Conservation (phyloP, 2,113 vertebrate species). For the Podiceps cristatus region DNA sequence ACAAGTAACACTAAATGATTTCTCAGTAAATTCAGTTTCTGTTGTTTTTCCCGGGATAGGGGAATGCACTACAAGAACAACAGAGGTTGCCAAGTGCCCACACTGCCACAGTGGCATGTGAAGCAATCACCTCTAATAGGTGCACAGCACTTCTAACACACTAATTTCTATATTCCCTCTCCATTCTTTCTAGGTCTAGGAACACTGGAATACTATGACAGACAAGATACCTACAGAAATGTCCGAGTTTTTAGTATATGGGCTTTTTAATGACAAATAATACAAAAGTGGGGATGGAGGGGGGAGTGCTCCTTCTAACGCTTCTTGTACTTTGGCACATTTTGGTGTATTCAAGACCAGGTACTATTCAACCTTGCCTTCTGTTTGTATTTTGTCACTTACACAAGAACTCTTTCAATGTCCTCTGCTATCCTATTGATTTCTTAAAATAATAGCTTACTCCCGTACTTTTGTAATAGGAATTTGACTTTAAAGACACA, state of each 20-base stretch:
- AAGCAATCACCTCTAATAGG: neutral
- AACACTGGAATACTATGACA: neutral
- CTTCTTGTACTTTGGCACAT: neutral
- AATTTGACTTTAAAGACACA: neutral
- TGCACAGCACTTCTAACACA: neutral
- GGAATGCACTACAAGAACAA: neutral
- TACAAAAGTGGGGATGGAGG: fast-evolving
- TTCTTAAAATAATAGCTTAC: neutral
- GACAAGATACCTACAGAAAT: neutral
- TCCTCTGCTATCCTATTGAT: neutral
- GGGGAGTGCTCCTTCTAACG: neutral
- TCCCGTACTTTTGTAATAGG: neutral
- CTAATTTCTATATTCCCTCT: neutral
- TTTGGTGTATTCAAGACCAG: neutral
- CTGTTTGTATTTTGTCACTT: neutral
- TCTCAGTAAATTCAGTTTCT: neutral
- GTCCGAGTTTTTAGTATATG: neutral
- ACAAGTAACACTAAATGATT: neutral
- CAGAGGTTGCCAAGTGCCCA: neutral
- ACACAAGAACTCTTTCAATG: neutral
- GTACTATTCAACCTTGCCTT: neutral
- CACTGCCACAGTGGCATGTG: fast-evolving
- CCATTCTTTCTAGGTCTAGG: neutral
- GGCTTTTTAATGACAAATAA: neutral
- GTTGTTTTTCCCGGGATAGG: neutral